phyloP scores from a whole-genome alignment of 1,140 invertebrate genomes.

The Caenorhabditis brenneri region DNA sequence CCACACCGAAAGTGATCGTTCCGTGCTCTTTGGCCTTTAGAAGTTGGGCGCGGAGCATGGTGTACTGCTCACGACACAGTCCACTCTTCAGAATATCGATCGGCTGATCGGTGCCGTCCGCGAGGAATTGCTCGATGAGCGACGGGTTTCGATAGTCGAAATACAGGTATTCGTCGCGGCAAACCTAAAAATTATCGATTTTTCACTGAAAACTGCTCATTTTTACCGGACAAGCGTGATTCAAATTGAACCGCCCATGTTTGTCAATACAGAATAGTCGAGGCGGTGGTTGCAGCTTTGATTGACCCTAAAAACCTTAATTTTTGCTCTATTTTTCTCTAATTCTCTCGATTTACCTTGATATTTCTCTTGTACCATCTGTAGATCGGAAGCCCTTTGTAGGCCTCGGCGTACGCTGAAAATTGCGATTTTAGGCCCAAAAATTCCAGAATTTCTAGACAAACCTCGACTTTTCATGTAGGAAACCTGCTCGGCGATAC shows the following conservation, averaged over 20 bases:
- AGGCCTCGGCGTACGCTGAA: constrained; percentile 66
- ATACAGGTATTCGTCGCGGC: constrained; percentile 69
- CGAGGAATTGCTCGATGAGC: constrained; percentile 66
- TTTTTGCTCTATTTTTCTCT: no score
- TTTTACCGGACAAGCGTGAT: no score
- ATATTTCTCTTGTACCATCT: constrained; percentile 68
- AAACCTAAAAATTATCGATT: constrained; percentile 67
- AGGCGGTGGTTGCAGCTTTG: constrained; percentile 62
- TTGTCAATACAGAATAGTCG: constrained; percentile 69
- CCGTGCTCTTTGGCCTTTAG: constrained; percentile 69
- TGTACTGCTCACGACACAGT: constrained; percentile 67
- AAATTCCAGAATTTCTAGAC: background rate
- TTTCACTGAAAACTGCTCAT: no score
- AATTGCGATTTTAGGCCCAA: constrained; percentile 9
- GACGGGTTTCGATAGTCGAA: constrained; percentile 70
- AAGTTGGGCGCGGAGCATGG: constrained; percentile 63
- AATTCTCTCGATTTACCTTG: constrained; percentile 29
- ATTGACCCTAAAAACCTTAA: constrained; percentile 54
- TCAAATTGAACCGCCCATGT: no score
- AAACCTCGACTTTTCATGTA: constrained; percentile 69
- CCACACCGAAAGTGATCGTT: constrained; percentile 63
- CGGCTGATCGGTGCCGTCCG: constrained; percentile 65
- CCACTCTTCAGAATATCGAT: constrained; percentile 64
- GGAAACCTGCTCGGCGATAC: constrained; percentile 66
- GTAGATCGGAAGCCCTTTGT: constrained; percentile 66